Evolutionary conservation across 2,113 vertebrate genomes (phyloP).

Genomic region (Gorsachius goisagi): DNA sequence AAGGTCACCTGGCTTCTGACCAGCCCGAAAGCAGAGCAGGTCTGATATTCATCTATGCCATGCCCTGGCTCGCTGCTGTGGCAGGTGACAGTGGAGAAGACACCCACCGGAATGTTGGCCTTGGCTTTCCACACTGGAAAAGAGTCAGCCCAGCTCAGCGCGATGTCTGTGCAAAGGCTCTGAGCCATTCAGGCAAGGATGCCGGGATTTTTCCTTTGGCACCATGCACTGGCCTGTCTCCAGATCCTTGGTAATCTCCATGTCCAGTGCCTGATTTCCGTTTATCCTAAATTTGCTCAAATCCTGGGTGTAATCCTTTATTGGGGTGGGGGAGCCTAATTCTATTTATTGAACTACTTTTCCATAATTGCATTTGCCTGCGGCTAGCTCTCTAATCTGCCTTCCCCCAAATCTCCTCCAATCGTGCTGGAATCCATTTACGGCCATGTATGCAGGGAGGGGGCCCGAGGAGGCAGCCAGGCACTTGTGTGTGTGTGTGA

Average conservation of each 20-base stretch:
- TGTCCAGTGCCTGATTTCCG: not conserved
- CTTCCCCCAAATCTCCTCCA: not conserved
- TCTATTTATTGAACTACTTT: not conserved
- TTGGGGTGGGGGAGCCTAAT: not conserved
- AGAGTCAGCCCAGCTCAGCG: not conserved
- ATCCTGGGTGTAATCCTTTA: not conserved
- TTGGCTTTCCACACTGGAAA: not conserved
- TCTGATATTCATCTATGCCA: accelerated
- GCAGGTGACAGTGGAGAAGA: not conserved
- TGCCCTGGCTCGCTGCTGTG: not conserved
- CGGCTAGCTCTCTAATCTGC: not conserved
- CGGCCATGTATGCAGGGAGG: accelerated
- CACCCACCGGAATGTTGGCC: not conserved
- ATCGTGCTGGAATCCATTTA: not conserved
- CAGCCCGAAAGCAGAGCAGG: not conserved
- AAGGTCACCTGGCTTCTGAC: not conserved
- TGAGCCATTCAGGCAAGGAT: not conserved
- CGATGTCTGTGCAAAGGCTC: not conserved
- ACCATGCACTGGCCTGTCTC: not conserved
- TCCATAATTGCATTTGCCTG: not conserved
- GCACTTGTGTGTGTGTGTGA: accelerated
- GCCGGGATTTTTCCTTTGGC: not conserved
- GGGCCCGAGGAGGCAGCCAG: not conserved
- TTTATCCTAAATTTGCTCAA: conserved; percentile 7
- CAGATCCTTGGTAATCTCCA: not conserved